Percentiles rank a stretch among this genome's conserved stretches.
These are phyloP conservation scores for Anseranas semipalmata DNA, from an alignment of 2,113 vertebrate species.

Conservation along the genomic window DNA sequence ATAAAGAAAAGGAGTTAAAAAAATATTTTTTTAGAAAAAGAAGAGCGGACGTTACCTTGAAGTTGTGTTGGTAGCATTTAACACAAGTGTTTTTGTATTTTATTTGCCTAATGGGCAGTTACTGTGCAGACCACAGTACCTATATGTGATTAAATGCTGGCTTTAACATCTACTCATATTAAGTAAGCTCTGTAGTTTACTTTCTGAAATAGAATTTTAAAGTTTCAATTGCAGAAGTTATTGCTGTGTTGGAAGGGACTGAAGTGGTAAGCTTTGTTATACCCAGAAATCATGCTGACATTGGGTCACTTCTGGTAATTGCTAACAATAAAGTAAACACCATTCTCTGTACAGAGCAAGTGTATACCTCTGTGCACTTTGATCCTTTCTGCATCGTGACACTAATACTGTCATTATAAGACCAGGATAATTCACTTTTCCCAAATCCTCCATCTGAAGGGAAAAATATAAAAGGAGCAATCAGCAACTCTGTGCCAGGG, in stretches of 20 bases:
- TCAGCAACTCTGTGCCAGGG: not conserved
- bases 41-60: not conserved
- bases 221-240: not conserved
- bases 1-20: not conserved
- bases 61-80: not conserved
- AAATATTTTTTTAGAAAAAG: not conserved
- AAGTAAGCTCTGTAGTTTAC: not conserved
- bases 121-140: not conserved
- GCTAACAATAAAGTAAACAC: not conserved
- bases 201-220: not conserved
- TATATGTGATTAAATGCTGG: not conserved
- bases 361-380: not conserved
- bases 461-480: not conserved
- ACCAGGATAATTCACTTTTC: not conserved
- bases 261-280: not conserved
- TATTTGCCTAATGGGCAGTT: not conserved
- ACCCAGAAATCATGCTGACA: not conserved
- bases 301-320: not conserved
- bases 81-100: not conserved
- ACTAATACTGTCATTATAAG: not conserved
- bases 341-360: not conserved
- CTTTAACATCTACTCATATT: not conserved
- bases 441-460: not conserved
- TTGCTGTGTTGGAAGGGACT: not conserved
- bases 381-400: not conserved